These are phyloP conservation scores for Hymenochirus boettgeri DNA, from an alignment of 2,113 vertebrate species.

Conservation along the genomic window DNA sequence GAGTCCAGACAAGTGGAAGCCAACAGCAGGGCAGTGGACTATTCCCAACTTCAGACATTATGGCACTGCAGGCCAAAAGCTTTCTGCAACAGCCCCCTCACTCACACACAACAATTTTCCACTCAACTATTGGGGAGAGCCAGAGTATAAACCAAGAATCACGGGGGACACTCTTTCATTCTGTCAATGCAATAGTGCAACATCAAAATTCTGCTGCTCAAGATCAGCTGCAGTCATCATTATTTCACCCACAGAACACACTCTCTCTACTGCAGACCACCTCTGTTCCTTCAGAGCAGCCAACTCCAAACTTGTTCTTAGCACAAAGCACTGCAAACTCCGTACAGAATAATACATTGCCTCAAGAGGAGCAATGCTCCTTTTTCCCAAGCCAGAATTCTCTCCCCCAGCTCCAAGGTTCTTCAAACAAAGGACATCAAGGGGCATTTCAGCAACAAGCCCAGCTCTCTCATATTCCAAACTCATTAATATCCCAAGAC, in stretches of 20 bases:
- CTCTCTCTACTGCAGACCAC: slow-evolving; percentile 78
- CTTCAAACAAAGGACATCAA: slow-evolving; percentile 79
- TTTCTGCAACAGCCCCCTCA: slow-evolving; percentile 87
- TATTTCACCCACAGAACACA: slow-evolving; percentile 80
- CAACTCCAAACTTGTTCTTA: slow-evolving; percentile 78
- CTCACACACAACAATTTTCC: slow-evolving; percentile 81
- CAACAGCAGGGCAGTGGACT: slow-evolving; percentile 78
- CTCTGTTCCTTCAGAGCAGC: slow-evolving; percentile 79
- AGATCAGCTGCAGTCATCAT: slow-evolving; percentile 81
- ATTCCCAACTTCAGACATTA: slow-evolving; percentile 82
- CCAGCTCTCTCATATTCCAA: slow-evolving; percentile 75
- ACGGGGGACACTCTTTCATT: slow-evolving; percentile 68
- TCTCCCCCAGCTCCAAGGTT: slow-evolving; percentile 77
- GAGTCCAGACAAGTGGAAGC: slow-evolving; percentile 58
- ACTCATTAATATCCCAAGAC: slow-evolving; percentile 76
- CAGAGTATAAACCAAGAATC: slow-evolving; percentile 73
- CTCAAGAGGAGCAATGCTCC: slow-evolving; percentile 78
- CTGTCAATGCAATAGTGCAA: slow-evolving; percentile 69
- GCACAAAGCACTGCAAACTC: slow-evolving; percentile 70
- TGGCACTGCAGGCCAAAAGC: slow-evolving; percentile 79
- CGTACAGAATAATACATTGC: slow-evolving; percentile 66
- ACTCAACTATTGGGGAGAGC: slow-evolving; percentile 75
- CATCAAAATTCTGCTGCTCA: slow-evolving; percentile 76
- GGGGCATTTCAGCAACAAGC: slow-evolving; percentile 75
- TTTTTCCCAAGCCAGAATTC: slow-evolving; percentile 75